A percentile compares a stretch with the other conserved stretches of the same genome.
phyloP scores from a whole-genome alignment of 2,888 invertebrate genomes.

The Nyleta sp. region DNA sequence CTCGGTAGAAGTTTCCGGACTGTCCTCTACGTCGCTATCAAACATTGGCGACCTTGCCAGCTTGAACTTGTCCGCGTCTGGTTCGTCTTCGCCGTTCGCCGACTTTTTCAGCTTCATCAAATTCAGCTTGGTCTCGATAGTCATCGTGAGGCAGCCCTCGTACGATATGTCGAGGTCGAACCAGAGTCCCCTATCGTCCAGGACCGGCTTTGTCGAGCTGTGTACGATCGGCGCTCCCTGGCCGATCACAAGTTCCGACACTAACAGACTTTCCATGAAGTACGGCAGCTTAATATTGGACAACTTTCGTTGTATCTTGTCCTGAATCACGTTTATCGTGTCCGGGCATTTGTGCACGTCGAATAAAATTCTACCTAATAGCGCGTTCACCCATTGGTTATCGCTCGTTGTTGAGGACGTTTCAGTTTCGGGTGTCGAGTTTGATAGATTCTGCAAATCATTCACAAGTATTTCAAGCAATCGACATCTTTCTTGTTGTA shows the following conservation, averaged over 20 bases:
- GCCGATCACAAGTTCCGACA: conserved; percentile 90
- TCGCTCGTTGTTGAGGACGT: conserved; percentile 75
- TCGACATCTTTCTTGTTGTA: too few species aligned
- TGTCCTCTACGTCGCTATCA: conserved; percentile 91
- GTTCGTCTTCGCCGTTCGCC: conserved; percentile 69
- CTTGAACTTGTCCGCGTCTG: conserved; percentile 70
- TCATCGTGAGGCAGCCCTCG: conserved; percentile 90
- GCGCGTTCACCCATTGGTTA: conserved; percentile 90
- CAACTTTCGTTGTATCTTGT: conserved; percentile 93
- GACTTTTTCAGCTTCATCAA: conserved; percentile 86
- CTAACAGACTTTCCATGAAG: conserved; percentile 92
- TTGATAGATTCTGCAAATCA: conserved; percentile 40
- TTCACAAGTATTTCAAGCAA: not conserved
- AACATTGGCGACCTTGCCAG: conserved; percentile 85
- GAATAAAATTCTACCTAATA: conserved; percentile 90
- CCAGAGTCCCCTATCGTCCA: conserved; percentile 95
- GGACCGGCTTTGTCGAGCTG: conserved; percentile 86
- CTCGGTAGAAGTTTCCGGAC: conserved; percentile 91
- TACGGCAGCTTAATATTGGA: conserved; percentile 94
- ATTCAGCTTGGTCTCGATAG: conserved; percentile 94
- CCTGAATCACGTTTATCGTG: conserved; percentile 88
- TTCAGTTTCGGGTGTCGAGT: conserved; percentile 66
- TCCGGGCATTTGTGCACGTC: conserved; percentile 90
- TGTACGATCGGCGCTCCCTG: conserved; percentile 87
- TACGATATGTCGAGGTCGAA: conserved; percentile 92